phyloP scores from a whole-genome alignment of 2,797 vertebrate genomes.

The Chromobotia macracanthus region DNA sequence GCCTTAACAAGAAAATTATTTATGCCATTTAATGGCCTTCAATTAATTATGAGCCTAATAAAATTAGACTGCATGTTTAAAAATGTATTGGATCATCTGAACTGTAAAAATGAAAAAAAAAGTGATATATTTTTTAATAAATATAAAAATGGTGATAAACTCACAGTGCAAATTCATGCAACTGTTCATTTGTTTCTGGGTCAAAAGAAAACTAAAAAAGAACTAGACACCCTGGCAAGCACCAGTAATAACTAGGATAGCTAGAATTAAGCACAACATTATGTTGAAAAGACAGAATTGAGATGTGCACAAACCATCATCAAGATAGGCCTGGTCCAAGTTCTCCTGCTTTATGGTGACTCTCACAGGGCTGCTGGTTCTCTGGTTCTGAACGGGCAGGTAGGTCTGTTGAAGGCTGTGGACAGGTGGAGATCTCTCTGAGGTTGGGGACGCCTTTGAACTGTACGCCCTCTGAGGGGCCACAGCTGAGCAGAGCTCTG shows the following conservation, averaged over 20 bases:
- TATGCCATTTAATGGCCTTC: too few species aligned
- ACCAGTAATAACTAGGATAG: too few species aligned
- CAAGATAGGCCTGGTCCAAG: conserved; percentile 88
- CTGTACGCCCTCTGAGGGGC: conserved; percentile 67
- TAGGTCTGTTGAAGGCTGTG: conserved; percentile 65
- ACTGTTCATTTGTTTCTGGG: too few species aligned
- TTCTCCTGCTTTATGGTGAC: conserved; percentile 91
- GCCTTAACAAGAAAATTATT: not conserved
- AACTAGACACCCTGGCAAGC: too few species aligned
- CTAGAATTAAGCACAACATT: not conserved
- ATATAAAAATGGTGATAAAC: too few species aligned
- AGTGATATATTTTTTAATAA: too few species aligned
- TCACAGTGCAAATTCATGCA: conserved; percentile 16
- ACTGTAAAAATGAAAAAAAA: too few species aligned
- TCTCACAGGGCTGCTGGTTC: conserved; percentile 75
- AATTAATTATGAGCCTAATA: too few species aligned
- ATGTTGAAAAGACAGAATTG: not conserved
- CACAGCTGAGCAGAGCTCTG: conserved; percentile 56
- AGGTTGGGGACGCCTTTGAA: conserved; percentile 50
- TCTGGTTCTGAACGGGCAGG: conserved; percentile 69
- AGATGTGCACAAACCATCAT: conserved; percentile 86
- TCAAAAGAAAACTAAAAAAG: too few species aligned
- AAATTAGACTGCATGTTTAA: too few species aligned
- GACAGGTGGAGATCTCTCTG: conserved; percentile 68
- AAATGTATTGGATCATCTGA: too few species aligned